Evolutionary conservation across 64 coral and sea anemone species (phyloP), one percentile per base, ranked within the genome.

Genomic region (Stylophora pistillata): DNA sequence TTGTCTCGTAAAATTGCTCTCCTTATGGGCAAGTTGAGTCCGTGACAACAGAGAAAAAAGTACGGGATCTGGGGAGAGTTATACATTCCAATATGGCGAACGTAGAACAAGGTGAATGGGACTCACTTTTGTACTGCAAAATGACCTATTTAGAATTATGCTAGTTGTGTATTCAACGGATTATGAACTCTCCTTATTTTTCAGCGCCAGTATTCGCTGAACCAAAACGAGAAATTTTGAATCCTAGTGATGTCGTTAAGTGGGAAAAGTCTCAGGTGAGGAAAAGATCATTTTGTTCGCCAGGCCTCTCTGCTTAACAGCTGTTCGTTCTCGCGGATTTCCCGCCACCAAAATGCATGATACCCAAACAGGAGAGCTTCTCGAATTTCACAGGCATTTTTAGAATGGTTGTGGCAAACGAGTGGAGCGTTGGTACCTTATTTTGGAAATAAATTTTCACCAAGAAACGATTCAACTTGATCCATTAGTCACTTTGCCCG

Each of bases 231-330:
- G 86, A 94, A 77, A 94, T 94, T 28, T 17, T 78, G 23, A 56
- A 63, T 41, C 87, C 73, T 28, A 69, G 14, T 4, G 92, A 94
- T 81, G 56, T 94, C 9, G 52, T 17, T 13, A 82, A 85, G 53
- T 91, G 89, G 89, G 80, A 91, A 71, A 91, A 66, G 57, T 91
- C 89, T 4, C 81, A 91, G 80, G 89, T 91, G 28, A 53, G 79
- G 25, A 23, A 32, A 10, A 57, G 5, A 16, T 47, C 14, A 11
- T 33, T 21, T 0, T n/a, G 33, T 47, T 47, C 37, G 37, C 37
- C 3, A 47, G 5, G 1, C 32, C 41, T 15, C 2, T 63, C 65
- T 60, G n/a, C 65, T 84, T 6, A 62, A 53, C 23, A 18, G 30
- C 27, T 63, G 29, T 47, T 47, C 37, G 37, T 47, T 4, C 37